phyloP scores from a whole-genome alignment of 2,888 invertebrate species.

The Pachliopta kotzebuea region DNA sequence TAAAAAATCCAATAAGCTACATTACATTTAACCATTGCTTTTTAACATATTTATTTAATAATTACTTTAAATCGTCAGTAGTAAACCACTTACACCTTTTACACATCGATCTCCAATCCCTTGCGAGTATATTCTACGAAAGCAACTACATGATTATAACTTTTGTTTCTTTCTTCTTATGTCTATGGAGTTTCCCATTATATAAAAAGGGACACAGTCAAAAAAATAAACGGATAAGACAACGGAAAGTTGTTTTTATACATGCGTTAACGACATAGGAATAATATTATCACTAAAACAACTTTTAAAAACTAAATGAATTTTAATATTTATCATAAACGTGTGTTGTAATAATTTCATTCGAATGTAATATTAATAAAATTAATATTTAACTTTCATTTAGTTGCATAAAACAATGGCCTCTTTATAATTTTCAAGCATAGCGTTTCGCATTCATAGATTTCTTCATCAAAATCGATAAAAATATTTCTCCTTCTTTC shows the following conservation, averaged over 20 bases:
- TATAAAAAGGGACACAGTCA: no score
- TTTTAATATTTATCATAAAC: no score
- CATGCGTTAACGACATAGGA: no score
- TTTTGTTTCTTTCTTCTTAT: no score
- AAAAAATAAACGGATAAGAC: no score
- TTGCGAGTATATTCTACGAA: not conserved
- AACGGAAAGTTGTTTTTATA: no score
- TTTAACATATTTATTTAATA: not conserved
- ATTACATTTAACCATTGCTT: not conserved
- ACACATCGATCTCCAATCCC: not conserved
- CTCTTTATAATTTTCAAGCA: not conserved
- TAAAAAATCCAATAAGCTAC: constrained; percentile 28
- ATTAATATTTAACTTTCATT: not conserved
- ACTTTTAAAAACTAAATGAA: no score
- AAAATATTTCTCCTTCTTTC: not conserved
- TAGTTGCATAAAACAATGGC: not conserved
- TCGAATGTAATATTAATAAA: not conserved
- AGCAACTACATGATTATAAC: not conserved
- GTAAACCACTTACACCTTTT: not conserved
- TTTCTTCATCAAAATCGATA: not conserved
- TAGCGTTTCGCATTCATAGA: not conserved
- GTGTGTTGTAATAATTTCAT: no score
- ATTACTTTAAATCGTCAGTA: not conserved
- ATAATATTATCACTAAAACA: no score
- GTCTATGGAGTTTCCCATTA: no score